Base-by-base conservation (phyloP, 2,113 vertebrate genomes). In the Tragulus kanchil region DNA sequence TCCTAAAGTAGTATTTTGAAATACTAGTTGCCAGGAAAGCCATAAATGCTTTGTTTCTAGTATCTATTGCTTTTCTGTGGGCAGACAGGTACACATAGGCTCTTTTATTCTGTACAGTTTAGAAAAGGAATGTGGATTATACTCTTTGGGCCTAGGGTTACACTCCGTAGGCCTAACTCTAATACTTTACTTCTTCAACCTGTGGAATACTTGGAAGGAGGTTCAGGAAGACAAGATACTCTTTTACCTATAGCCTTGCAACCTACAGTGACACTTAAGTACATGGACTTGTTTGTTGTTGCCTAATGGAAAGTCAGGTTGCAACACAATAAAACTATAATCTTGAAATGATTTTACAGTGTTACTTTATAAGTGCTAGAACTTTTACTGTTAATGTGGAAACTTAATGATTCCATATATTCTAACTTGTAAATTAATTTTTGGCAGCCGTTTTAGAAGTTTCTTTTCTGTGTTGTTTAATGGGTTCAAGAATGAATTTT, bases 351-450 rank as follows among this genome's bases (percentile, higher is more conserved):
- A n/a, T n/a, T n/a, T n/a, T 94, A 4, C 25, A 81, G 2, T 87
- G 58, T 85, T 67, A 83, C 64, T 94, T 93, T 75, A 86, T 87
- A 90, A 79, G 75, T 93, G 56, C 26, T 88, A 73, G 23, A 65
- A 62, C n/a, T 97, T 91, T 93, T 97, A 15, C 87, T 93, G 45
- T 96, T 98, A 97, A 88, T 84, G 59, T 95, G 14, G 45, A 96
- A 96, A 84, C 26, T 96, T 98, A 97, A 78, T 95, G 84, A 94
- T 97, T 69, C 56, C 11, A 11, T 8, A 0, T 52, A 90, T 81
- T n/a, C 75, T 95, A 96, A 96, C 97, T 96, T 97, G 67, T 85
- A 97, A 96, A 97, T 97, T 98, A 97, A 93, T 95, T 92, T 98
- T 31, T 94, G 54, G 97, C 81, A 93, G 45, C 96, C 91, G 42